Conservation (phyloP, 2,113 vertebrate genomes). For the Thoracochromis brauschi region DNA sequence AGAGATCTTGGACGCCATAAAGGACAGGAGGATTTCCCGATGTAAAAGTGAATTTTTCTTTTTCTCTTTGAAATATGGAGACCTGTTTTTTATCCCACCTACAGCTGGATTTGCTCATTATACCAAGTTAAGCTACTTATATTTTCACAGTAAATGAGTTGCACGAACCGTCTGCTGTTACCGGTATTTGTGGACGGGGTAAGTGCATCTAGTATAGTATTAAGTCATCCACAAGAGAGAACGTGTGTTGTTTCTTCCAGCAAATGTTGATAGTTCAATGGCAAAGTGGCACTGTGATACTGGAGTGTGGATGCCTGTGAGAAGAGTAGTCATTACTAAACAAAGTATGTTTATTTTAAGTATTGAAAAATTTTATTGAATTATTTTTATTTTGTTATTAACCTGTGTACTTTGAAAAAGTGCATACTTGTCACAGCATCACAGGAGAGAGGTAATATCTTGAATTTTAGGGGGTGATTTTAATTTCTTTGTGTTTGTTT, state of each 20-base stretch:
- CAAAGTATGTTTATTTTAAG: neutral
- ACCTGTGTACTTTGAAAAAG: neutral
- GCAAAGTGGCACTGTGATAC: neutral
- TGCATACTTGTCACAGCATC: neutral
- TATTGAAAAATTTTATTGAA: neutral
- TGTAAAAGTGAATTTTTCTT: neutral
- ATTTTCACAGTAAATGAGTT: neutral
- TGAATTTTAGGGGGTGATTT: neutral
- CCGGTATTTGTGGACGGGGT: neutral
- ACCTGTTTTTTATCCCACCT: neutral
- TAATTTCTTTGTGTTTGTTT: neutral
- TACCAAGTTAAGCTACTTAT: neutral
- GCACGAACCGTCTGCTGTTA: neutral
- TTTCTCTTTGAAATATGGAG: neutral
- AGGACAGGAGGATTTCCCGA: neutral
- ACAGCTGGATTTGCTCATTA: neutral
- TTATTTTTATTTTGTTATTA: neutral
- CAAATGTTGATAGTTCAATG: neutral
- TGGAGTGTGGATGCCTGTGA: neutral
- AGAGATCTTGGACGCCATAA: neutral
- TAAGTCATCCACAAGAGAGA: neutral
- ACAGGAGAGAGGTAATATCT: no score
- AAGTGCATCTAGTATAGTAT: neutral
- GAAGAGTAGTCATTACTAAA: neutral
- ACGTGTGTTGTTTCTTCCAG: neutral